Percentiles rank a stretch among this genome's conserved stretches.
Conservation (phyloP, 2,797 vertebrate genomes). For the Malacoctenus gilli region DNA sequence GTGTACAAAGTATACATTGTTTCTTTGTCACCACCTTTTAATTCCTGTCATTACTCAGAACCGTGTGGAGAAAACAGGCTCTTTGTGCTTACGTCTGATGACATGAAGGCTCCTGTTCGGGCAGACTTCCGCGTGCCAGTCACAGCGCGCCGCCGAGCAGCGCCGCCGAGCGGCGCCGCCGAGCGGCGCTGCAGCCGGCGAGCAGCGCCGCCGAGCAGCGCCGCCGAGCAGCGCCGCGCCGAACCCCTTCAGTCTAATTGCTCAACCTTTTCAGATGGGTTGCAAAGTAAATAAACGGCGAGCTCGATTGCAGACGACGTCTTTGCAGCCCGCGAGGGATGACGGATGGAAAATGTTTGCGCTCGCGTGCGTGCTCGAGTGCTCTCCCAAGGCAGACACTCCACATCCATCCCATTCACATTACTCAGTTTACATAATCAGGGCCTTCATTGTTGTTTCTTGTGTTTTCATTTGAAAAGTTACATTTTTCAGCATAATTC, state of each 20-base stretch:
- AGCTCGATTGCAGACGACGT: not conserved
- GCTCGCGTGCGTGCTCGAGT: not conserved
- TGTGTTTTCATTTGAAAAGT: too few species aligned
- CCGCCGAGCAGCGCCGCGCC: too few species aligned
- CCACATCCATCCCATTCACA: not conserved
- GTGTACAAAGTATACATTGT: too few species aligned
- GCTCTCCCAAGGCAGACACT: not conserved
- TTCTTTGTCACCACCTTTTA: slow-evolving; percentile 6
- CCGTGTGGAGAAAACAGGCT: slow-evolving; percentile 21
- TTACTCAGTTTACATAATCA: not conserved
- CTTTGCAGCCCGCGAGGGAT: too few species aligned
- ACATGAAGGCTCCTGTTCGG: slow-evolving; percentile 42
- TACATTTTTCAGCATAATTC: too few species aligned
- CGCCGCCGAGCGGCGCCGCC: too few species aligned
- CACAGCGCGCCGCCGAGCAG: not conserved
- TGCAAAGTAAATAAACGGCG: not conserved
- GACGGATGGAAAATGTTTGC: too few species aligned
- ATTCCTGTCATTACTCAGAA: slow-evolving; percentile 24
- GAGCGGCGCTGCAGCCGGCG: too few species aligned
- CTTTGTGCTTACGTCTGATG: slow-evolving; percentile 18
- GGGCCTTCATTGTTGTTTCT: not conserved
- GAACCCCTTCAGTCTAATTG: slow-evolving; percentile 6
- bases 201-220: not conserved
- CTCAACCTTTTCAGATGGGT: slow-evolving; percentile 37
- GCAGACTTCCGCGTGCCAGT: slow-evolving; percentile 18